Evolutionary conservation across 2,888 invertebrate genomes (phyloP).

Genomic region (Sepioteuthis lessoniana): DNA sequence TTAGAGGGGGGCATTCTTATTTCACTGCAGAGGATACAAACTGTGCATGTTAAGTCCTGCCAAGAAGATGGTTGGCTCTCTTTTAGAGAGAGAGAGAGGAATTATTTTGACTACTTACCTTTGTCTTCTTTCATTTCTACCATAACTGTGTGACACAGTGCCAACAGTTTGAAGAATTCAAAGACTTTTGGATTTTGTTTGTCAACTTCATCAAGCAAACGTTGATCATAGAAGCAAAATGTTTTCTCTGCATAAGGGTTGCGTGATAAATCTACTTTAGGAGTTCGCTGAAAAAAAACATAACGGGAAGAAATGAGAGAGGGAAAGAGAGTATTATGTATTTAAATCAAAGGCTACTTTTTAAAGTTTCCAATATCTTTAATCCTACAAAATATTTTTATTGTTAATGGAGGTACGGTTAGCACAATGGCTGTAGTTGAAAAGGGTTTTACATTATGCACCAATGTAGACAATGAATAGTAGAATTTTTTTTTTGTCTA

Average conservation of each 20-base stretch:
- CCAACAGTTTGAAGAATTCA: constrained; percentile 92
- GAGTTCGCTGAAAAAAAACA: constrained; percentile 82
- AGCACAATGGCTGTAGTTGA: too few relatives aligned
- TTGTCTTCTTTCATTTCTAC: constrained; percentile 86
- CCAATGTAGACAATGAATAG: too few relatives aligned
- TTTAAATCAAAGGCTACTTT: not conserved
- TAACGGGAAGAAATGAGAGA: not conserved
- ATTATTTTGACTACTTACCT: not conserved
- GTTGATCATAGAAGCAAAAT: constrained; percentile 94
- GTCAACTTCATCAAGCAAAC: constrained; percentile 87
- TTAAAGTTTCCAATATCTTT: too few relatives aligned
- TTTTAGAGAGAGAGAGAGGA: not conserved
- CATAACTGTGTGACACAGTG: constrained; percentile 99
- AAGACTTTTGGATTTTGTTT: constrained; percentile 83
- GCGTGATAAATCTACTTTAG: constrained; percentile 92
- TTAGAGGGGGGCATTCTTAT: too few relatives aligned
- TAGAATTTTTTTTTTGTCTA: too few relatives aligned
- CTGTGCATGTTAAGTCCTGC: too few relatives aligned
- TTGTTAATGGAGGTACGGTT: too few relatives aligned
- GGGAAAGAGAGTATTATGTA: not conserved
- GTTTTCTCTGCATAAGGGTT: constrained; percentile 92
- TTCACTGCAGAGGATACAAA: too few relatives aligned
- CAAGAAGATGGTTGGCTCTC: too few relatives aligned
- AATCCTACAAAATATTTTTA: too few relatives aligned
- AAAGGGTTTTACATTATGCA: too few relatives aligned